Conservation (phyloP, 2,113 vertebrate species). For the Pseudonaja textilis region DNA sequence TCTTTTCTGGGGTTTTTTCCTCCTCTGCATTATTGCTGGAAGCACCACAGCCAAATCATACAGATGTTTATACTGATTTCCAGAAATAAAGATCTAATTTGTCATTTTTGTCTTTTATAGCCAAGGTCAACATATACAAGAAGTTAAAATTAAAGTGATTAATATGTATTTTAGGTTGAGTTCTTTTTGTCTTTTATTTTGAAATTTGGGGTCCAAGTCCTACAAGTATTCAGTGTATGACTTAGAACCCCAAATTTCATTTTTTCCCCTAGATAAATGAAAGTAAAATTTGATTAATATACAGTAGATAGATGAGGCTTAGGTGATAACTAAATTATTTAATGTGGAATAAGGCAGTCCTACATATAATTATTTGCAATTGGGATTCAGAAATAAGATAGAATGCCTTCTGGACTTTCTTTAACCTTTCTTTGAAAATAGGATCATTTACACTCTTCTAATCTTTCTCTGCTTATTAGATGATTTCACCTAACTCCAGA, state of each 20-base stretch:
- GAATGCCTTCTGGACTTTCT: not conserved
- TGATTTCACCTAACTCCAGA: not conserved
- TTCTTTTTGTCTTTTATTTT: not conserved
- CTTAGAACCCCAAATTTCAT: too few species aligned
- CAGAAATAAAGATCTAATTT: not conserved
- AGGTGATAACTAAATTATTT: not conserved
- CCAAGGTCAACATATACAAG: not conserved
- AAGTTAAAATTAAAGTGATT: not conserved
- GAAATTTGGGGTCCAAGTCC: not conserved
- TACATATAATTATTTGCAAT: not conserved
- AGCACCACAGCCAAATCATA: not conserved
- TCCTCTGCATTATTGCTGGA: constrained; percentile 34
- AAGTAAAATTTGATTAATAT: not conserved
- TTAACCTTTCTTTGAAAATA: not conserved
- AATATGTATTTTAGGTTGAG: not conserved
- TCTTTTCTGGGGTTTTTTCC: not conserved
- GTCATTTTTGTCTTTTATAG: not conserved
- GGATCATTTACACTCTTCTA: not conserved
- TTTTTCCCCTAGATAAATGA: not conserved
- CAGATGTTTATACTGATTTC: not conserved
- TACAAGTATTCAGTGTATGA: not conserved
- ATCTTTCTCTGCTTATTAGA: not conserved
- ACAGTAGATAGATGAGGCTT: not conserved
- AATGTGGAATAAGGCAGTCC: not conserved
- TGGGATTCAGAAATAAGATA: not conserved